Evolutionary conservation across 2,113 vertebrate genomes (phyloP).

Genomic region (Sisor rabdophorus): DNA sequence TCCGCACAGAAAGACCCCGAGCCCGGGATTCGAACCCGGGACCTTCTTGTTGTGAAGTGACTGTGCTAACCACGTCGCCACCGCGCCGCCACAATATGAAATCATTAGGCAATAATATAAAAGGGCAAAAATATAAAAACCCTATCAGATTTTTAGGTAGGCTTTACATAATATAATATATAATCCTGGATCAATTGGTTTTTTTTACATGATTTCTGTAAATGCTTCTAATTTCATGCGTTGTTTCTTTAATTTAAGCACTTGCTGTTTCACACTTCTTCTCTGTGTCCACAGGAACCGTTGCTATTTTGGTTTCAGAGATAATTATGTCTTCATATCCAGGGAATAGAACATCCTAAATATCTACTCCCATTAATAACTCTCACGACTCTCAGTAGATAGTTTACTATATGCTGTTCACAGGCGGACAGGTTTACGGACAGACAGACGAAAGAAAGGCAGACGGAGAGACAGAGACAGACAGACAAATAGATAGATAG

Average conservation of each 20-base stretch:
- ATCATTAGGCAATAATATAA: not conserved
- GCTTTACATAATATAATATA: not conserved
- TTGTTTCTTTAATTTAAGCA: not conserved
- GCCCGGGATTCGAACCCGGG: not conserved
- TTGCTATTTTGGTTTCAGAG: constrained; percentile 60
- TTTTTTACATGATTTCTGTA: not conserved
- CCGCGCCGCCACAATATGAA: too few species aligned
- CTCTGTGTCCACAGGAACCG: constrained; percentile 50
- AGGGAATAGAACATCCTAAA: constrained; percentile 60
- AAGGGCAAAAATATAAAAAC: not conserved
- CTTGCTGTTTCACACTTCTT: constrained; percentile 7
- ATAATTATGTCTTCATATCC: constrained; percentile 57
- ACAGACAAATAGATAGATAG: too few species aligned
- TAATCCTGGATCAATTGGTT: too few species aligned
- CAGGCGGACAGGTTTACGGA: too few species aligned
- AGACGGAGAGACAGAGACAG: too few species aligned
- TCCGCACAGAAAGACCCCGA: too few species aligned
- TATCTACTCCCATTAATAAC: constrained; percentile 66
- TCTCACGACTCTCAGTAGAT: constrained; percentile 61
- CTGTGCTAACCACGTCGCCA: too few species aligned
- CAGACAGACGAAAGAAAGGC: too few species aligned
- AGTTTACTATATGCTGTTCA: too few species aligned
- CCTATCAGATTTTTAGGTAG: not conserved
- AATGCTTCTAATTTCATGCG: not conserved
- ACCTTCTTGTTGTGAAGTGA: too few species aligned